Evolutionary conservation across 2,797 vertebrate genomes (phyloP), one percentile per base, ranked within the genome.

Genomic region (Pipistrellus nathusii): DNA sequence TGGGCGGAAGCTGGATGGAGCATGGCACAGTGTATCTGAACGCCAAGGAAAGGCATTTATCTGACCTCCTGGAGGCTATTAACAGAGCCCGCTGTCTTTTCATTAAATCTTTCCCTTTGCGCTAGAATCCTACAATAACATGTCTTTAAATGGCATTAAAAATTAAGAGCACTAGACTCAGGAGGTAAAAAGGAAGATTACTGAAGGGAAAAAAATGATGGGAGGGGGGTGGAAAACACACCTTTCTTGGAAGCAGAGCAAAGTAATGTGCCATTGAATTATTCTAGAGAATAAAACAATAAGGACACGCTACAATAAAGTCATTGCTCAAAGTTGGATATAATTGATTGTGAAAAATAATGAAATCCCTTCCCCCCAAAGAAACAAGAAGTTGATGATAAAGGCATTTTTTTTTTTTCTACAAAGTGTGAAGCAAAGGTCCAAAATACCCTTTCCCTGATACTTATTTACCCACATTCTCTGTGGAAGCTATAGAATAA

Each of bases 71-170:
- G 6, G 53, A 57, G 5, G n/a, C 69, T 69, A 4, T 89, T 81
- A 44, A 25, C 18, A 86, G 73, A 8, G 62, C 71, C 85, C 44
- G 71, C 83, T 73, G 8, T 90, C 88, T 90, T 84, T 23, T 93
- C 5, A 44, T 82, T 93, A 84, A 17, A 75, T 53, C n/a, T 88
- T 32, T 55, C 73, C 20, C 25, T 75, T 90, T 48, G 17, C 55
- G 81, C 66, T 25, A 73, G 48, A 95, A 46, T 27, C 35, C n/a
- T 76, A 53, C 30, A 3, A 80, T 35, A 78, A 48, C 6, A 21
- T 23, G 73, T 87, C 82, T 94, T 68, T 90, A 93, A 82, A 94
- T 85, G 41, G 88, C n/a, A 72, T 95, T 94, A 88, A 95, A 96
- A 96, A 73, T 68, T 12, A 96, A 93, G 9, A 71, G 48, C 6